These are phyloP conservation scores for Syrrhaptes paradoxus DNA, from an alignment of 2,113 vertebrate genomes.

Conservation along the genomic window DNA sequence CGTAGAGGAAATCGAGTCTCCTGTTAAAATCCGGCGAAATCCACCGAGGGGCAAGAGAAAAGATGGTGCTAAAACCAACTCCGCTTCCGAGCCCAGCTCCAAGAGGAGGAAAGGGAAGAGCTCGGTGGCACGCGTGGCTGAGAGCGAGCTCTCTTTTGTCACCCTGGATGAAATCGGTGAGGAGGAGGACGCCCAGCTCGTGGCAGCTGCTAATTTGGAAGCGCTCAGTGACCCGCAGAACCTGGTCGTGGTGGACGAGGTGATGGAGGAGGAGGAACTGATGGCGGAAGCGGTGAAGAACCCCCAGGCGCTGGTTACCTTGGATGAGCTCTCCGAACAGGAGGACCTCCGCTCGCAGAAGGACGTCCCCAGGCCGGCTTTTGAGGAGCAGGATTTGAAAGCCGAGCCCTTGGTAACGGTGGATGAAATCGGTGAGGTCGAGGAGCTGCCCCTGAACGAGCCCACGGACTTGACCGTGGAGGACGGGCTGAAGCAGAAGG, in stretches of 20 bases:
- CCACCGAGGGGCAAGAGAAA: slow-evolving; percentile 70
- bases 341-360: slow-evolving; percentile 67
- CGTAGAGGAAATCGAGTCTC: slow-evolving; percentile 72
- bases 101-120: slow-evolving; percentile 70
- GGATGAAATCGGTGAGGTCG: slow-evolving; percentile 79
- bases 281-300: slow-evolving; percentile 56
- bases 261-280: slow-evolving; percentile 81
- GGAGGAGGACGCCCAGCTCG: slow-evolving; percentile 76
- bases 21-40: background rate
- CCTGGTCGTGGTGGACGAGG: slow-evolving; percentile 80
- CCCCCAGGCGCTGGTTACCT: slow-evolving; percentile 74
- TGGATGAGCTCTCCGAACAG: slow-evolving; percentile 81
- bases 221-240: background rate
- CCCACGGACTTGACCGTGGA: background rate
- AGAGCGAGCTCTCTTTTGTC: slow-evolving; percentile 72
- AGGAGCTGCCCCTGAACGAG: slow-evolving; percentile 72
- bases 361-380: background rate
- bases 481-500: slow-evolving; percentile 1
- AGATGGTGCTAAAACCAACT: slow-evolving; percentile 1
- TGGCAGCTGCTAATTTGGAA: background rate
- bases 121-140: background rate
- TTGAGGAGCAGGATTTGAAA: slow-evolving; percentile 68
- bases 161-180: slow-evolving; percentile 88
- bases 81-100: background rate
- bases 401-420: slow-evolving; percentile 74